Conservation (phyloP, 2,888 invertebrate species). For the Bombylius major region DNA sequence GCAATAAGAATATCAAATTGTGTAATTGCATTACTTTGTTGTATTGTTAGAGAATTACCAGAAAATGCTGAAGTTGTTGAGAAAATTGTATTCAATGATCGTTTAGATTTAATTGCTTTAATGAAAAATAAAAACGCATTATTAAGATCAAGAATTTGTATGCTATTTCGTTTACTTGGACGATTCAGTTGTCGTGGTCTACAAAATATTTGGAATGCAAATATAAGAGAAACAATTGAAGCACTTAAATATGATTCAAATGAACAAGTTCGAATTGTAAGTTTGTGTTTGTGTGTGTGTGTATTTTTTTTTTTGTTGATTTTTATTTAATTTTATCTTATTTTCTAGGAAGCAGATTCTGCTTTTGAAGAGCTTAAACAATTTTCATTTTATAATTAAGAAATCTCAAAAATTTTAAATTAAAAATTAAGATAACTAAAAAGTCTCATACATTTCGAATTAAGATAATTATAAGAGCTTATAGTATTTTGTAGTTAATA, state of each 20-base stretch:
- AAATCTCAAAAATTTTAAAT: no score
- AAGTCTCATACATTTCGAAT: no score
- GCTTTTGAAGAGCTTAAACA: conserved; percentile 33
- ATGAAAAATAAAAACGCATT: conserved; percentile 45
- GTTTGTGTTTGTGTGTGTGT: background rate
- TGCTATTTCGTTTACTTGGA: conserved; percentile 55
- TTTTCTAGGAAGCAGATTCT: conserved; percentile 26
- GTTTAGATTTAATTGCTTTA: conserved; percentile 43
- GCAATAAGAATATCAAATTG: conserved; percentile 48
- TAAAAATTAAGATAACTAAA: no score
- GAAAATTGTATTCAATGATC: conserved; percentile 46
- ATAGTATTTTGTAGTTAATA: no score
- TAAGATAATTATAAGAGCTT: no score
- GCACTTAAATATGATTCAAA: conserved; percentile 25
- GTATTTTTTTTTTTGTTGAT: background rate
- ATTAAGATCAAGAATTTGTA: conserved; percentile 52
- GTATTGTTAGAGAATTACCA: conserved; percentile 58
- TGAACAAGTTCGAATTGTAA: conserved; percentile 23
- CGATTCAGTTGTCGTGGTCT: conserved; percentile 54
- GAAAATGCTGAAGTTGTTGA: conserved; percentile 66
- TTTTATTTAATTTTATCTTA: background rate
- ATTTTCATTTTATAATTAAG: conserved; percentile 28
- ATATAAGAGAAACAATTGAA: conserved; percentile 26
- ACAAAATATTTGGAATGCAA: conserved; percentile 29
- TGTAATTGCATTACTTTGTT: conserved; percentile 58